phyloP scores from a whole-genome alignment of 2,797 vertebrate genomes.

The Lacerta bilineata region DNA sequence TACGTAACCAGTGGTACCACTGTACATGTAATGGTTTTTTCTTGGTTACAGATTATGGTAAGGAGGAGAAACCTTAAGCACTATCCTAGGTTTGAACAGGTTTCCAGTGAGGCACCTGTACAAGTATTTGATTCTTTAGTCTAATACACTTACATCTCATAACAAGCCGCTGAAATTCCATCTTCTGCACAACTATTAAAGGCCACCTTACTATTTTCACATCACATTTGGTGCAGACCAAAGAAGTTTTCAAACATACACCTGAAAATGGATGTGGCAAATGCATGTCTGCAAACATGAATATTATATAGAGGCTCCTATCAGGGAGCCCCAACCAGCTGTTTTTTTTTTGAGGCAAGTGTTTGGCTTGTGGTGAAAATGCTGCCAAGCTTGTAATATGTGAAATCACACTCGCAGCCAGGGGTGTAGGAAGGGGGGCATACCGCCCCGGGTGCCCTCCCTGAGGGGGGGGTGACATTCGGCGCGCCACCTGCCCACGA shows the following conservation, averaged over 20 bases:
- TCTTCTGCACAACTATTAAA: background rate
- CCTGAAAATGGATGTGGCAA: background rate
- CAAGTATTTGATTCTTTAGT: background rate
- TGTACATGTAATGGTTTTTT: too few species aligned
- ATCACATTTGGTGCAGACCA: background rate
- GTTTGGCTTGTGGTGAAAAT: background rate
- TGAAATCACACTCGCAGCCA: background rate
- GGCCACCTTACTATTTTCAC: background rate
- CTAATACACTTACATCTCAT: too few species aligned
- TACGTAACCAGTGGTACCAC: too few species aligned
- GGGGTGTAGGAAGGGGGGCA: too few species aligned
- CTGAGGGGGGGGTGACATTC: too few species aligned
- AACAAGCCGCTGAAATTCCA: too few species aligned
- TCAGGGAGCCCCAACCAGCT: background rate
- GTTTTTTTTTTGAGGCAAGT: background rate
- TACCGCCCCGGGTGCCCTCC: too few species aligned
- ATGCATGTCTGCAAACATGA: background rate
- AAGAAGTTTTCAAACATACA: background rate
- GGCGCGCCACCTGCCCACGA: fast-evolving
- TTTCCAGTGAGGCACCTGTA: background rate
- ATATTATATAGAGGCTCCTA: background rate
- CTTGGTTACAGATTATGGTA: too few species aligned
- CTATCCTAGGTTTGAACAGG: too few species aligned
- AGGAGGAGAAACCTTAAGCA: too few species aligned
- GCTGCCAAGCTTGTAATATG: background rate